These are phyloP conservation scores for Agrotis ipsilon DNA, from an alignment of 2,888 invertebrate genomes.

Conservation along the genomic window DNA sequence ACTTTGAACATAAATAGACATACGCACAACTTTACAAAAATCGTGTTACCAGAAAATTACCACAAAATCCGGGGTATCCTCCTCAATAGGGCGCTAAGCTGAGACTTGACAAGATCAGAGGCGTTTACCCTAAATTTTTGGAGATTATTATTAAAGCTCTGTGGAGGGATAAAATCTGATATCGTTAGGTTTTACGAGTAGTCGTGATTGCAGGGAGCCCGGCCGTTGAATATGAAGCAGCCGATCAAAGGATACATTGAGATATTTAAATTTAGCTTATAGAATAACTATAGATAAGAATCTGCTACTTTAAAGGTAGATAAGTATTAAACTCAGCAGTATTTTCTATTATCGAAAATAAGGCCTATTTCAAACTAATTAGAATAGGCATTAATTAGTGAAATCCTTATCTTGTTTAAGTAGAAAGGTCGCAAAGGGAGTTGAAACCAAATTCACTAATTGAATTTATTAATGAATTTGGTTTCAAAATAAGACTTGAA, in stretches of 20 bases:
- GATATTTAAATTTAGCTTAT: slow-evolving; percentile 57
- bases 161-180: slow-evolving; percentile 71
- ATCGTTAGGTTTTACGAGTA: slow-evolving; percentile 75
- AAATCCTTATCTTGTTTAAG: background rate
- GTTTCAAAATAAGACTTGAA: background rate
- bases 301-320: slow-evolving; percentile 9
- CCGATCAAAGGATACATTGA: slow-evolving; percentile 61
- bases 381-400: slow-evolving; percentile 1
- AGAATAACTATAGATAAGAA: slow-evolving; percentile 36
- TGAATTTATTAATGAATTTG: background rate
- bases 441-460: background rate
- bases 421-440: background rate
- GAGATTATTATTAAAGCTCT: slow-evolving; percentile 72
- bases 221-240: slow-evolving; percentile 66
- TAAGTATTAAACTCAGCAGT: slow-evolving; percentile 17
- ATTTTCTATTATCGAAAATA: slow-evolving; percentile 3
- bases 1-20: background rate
- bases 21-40: slow-evolving; percentile 34
- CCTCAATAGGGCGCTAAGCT: slow-evolving; percentile 66
- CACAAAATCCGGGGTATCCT: slow-evolving; percentile 53
- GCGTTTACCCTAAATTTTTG: slow-evolving; percentile 65
- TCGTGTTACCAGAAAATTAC: slow-evolving; percentile 55
- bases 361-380: slow-evolving; percentile 4
- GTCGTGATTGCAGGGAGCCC: slow-evolving; percentile 69
- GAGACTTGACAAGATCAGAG: slow-evolving; percentile 67